Evolutionary conservation across 2,888 invertebrate species (phyloP).

Genomic region (Ectobius pallidus): DNA sequence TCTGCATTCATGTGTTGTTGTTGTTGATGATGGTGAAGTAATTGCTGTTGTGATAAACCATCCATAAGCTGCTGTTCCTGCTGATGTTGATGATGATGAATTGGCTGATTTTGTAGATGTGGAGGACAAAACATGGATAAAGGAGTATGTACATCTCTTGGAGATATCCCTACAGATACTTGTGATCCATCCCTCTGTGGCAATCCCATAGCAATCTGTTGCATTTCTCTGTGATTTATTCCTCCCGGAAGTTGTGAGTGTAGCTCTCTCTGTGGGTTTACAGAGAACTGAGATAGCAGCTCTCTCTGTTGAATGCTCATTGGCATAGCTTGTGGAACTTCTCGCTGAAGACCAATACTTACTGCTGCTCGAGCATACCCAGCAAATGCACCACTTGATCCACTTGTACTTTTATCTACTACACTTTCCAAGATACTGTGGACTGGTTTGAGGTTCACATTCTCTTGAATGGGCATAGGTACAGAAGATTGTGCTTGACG

Average conservation of each 20-base stretch:
- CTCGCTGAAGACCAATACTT: constrained; percentile 31
- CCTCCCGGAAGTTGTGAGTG: background rate
- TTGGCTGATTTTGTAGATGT: constrained; percentile 43
- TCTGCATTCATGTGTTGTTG: constrained; percentile 30
- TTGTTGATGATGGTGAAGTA: constrained; percentile 41
- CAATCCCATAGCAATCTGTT: constrained; percentile 21
- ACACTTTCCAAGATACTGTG: constrained; percentile 19
- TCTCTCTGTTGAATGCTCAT: background rate
- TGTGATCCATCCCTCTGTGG: constrained; percentile 25
- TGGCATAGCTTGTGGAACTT: constrained; percentile 26
- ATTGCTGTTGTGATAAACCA: constrained; percentile 33
- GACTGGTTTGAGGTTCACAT: constrained; percentile 47
- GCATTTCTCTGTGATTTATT: constrained; percentile 1
- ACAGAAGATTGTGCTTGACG: constrained; percentile 52
- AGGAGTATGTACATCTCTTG: background rate
- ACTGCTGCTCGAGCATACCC: constrained; percentile 47
- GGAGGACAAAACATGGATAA: constrained; percentile 47
- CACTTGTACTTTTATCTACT: constrained; percentile 21
- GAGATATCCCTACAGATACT: constrained; percentile 1
- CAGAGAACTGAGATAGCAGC: background rate
- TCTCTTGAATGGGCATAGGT: constrained; percentile 31
- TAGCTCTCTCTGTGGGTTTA: background rate
- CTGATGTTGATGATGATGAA: constrained; percentile 39
- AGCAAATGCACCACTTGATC: constrained; percentile 45
- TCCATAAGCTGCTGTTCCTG: constrained; percentile 39